Conservation (phyloP, 1,140 invertebrate genomes). For the Papilio machaon region DNA sequence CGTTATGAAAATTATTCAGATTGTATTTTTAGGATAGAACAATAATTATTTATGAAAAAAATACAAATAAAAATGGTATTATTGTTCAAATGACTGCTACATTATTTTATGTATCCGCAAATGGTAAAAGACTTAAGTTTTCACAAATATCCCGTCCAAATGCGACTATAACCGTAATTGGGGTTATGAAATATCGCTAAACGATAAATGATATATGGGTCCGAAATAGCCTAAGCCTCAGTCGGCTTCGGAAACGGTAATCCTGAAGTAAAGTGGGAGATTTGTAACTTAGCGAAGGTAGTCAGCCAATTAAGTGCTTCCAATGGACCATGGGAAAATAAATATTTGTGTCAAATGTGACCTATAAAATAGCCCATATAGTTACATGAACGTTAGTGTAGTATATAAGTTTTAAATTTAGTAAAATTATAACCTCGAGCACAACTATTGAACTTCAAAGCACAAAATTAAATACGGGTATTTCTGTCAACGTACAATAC, state of each 20-base stretch:
- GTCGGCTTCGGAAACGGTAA: slow-evolving; percentile 11
- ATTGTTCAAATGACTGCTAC: background rate
- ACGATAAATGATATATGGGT: slow-evolving; percentile 33
- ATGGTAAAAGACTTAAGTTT: slow-evolving; percentile 11
- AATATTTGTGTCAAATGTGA: background rate
- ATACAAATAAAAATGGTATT: background rate
- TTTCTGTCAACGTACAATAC: slow-evolving; percentile 11
- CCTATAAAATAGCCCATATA: too few relatives aligned
- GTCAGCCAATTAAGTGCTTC: slow-evolving; percentile 5
- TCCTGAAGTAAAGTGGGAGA: slow-evolving; percentile 17
- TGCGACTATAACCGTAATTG: slow-evolving; percentile 30
- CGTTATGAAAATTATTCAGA: too few relatives aligned
- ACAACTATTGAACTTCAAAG: background rate
- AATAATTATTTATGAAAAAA: background rate
- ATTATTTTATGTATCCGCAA: background rate
- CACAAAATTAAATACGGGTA: slow-evolving; percentile 1
- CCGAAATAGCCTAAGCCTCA: background rate
- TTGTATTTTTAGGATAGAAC: too few relatives aligned
- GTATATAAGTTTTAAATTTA: too few relatives aligned
- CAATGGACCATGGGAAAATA: background rate
- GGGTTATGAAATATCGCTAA: slow-evolving; percentile 23
- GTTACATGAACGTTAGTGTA: too few relatives aligned
- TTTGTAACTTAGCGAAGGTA: slow-evolving; percentile 25
- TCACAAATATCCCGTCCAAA: slow-evolving; percentile 25
- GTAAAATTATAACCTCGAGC: background rate